Percentiles rank a stretch among this genome's conserved stretches.
Conservation (phyloP, 2,888 invertebrate genomes). For the Theodoxus fluviatilis region DNA sequence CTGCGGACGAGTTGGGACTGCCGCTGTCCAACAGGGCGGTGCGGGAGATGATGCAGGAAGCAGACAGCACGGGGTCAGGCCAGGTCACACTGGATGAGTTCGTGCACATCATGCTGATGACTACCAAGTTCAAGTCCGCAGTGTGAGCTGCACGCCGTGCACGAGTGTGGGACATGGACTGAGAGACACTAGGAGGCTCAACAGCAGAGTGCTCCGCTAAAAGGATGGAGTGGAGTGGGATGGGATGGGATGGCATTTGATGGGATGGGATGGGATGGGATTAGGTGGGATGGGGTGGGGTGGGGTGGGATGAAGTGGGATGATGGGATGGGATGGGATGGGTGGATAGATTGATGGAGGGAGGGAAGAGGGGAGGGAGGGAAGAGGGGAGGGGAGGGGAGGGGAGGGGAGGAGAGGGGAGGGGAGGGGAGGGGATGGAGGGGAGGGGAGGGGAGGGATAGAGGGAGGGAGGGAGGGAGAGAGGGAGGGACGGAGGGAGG, state of each 20-base stretch:
- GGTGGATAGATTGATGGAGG: no score
- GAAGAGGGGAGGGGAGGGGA: no score
- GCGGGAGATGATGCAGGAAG: conserved; percentile 47
- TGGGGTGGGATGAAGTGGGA: no score
- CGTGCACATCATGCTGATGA: conserved; percentile 43
- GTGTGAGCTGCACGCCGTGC: not conserved
- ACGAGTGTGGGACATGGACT: not conserved
- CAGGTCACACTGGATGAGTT: conserved; percentile 41
- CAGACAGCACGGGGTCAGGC: conserved; percentile 44
- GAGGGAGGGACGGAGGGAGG: conserved; percentile 13
- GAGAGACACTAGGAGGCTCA: no score
- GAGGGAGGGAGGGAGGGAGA: conserved; percentile 5
- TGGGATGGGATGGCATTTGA: no score
- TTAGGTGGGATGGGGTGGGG: no score
- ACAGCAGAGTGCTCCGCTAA: no score
- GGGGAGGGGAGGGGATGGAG: not conserved
- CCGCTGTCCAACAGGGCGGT: conserved; percentile 42
- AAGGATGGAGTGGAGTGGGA: no score
- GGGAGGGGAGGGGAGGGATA: not conserved
- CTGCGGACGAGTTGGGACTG: conserved; percentile 38
- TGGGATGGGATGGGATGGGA: no score
- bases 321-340: no score
- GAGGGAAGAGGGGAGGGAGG: no score
- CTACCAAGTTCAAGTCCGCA: conserved; percentile 39
- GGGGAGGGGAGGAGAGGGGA: no score